phyloP scores from a whole-genome alignment of 2,113 vertebrate genomes.

The Zosterops pallidus region DNA sequence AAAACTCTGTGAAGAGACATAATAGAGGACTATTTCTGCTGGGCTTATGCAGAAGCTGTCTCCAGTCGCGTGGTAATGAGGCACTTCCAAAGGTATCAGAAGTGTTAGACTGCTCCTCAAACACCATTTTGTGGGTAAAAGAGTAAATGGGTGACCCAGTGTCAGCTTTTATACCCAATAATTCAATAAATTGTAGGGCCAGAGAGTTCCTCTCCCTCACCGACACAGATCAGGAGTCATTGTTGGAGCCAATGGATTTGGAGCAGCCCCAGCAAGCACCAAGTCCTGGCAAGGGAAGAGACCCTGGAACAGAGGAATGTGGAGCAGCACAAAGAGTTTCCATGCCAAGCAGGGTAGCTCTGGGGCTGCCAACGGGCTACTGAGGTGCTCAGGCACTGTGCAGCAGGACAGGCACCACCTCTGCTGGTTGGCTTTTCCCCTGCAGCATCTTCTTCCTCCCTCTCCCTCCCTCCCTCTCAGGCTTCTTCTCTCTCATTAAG shows the following conservation, averaged over 20 bases:
- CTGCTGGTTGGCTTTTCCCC: neutral
- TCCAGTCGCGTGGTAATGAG: neutral
- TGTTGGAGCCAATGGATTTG: neutral
- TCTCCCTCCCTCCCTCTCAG: neutral
- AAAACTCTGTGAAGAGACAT: slow-evolving; percentile 9
- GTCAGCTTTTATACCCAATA: neutral
- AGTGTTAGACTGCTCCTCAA: neutral
- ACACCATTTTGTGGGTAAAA: neutral
- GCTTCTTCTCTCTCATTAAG: neutral
- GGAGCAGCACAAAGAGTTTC: neutral
- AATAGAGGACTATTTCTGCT: neutral
- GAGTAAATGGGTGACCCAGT: neutral
- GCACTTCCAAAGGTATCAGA: neutral
- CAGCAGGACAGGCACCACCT: neutral
- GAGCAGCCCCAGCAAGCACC: neutral
- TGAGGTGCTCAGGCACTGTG: neutral
- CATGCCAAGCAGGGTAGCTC: neutral
- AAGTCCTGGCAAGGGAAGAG: neutral
- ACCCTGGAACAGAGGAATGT: neutral
- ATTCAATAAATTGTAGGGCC: neutral
- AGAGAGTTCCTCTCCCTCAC: neutral
- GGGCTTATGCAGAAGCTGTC: slow-evolving; percentile 8
- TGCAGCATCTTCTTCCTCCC: neutral
- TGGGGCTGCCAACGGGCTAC: neutral
- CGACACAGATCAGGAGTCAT: neutral